Evolutionary conservation across 2,797 vertebrate genomes (phyloP), one percentile per base, ranked within the genome.

Genomic region (Urosaurus nigricauda): DNA sequence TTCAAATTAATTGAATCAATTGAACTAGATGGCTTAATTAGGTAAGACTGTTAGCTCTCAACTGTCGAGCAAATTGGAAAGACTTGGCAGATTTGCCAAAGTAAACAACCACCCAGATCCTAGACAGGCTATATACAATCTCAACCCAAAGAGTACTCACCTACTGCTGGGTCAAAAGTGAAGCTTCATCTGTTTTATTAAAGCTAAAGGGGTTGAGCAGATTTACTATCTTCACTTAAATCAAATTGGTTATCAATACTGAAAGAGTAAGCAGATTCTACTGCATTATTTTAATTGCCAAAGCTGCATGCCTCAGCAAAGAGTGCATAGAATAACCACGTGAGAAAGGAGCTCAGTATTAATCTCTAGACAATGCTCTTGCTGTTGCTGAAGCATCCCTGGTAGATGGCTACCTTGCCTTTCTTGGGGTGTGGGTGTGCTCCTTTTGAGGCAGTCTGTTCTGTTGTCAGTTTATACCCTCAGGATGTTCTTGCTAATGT

Each of bases 1-100:
- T 89, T 89, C 19, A 87, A 79, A 87, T 68, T 43, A 29, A n/a
- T n/a, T n/a, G 87, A 83, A 86, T n/a, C n/a, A 51, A 43, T 83
- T 51, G 43, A 71, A 71, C 29, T 29, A 70, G 68, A 73, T 21
- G 70, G 1, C 80, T 92, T 93, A 89, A 92, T 93, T 79, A 89
- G 83, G n/a, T 35, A 26, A 53, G 87, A 90, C 40, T 32, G 82
- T 85, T 84, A 74, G 89, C 73, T 91, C 90, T 88, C 80, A 84
- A 0, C 21, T 85, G 37, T 81, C 88, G n/a, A 68, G 87, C 60
- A 56, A 21, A 79, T 65, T 47, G 0, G 8, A 75, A 73, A 70
- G 83, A 40, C 73, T 26, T 0, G 0, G 0, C 35, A 4, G 0
- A 0, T 83, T 90, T 68, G 92, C 93, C 90, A 91, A 91, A 88